Base-by-base conservation (phyloP, 2,797 vertebrate species). In the Sphaeramia orbicularis region DNA sequence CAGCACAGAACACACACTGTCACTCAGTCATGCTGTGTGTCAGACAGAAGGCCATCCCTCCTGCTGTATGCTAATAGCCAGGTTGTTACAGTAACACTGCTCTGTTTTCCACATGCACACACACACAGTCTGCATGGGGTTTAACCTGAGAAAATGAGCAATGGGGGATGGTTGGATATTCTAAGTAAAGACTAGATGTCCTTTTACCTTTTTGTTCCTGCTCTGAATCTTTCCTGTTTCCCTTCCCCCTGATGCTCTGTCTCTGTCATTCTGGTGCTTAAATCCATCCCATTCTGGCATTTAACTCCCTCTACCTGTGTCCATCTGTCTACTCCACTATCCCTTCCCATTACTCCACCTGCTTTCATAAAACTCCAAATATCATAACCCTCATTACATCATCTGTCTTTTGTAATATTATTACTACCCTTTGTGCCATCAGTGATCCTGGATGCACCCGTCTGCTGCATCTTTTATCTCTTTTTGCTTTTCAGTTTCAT, bases 41-140 rank as follows among this genome's bases (percentile, higher is more conserved):
- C 63, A 49, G 52, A 68, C 75, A 74, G 80, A 85, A 80, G 74
- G 78, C 58, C 71, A 42, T 60, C 4, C 67, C 71, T 58, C 82
- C 85, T 63, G 77, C 72, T 67, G 80, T 41, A 80, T 50, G 59
- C 51, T 79, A 86, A 86, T 71, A 54, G 72, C 14, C 10, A 27
- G n/a, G 49, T 60, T 82, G 36, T 74, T 79, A 73, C 54, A 69
- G 58, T 62, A 62, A 24, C 64, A 74, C 36, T 2, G 43, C 55
- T 53, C 38, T 27, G 19, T 1, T 45, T 10, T 42, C 18, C 36
- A 54, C 42, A 37, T 38, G 51, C 10, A 56, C 5, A 53, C 61
- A 44, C 51, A 71, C 45, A 50, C 42, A 78, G 55, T 83, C 73
- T 86, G 77, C 65, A 76, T 7, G 24, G 59, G 62, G 68, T 72